A percentile compares a stretch with the other conserved stretches of the same genome.
These are phyloP conservation scores for Halocaridina rubra DNA, from an alignment of 2,888 invertebrate genomes.

Conservation along the genomic window DNA sequence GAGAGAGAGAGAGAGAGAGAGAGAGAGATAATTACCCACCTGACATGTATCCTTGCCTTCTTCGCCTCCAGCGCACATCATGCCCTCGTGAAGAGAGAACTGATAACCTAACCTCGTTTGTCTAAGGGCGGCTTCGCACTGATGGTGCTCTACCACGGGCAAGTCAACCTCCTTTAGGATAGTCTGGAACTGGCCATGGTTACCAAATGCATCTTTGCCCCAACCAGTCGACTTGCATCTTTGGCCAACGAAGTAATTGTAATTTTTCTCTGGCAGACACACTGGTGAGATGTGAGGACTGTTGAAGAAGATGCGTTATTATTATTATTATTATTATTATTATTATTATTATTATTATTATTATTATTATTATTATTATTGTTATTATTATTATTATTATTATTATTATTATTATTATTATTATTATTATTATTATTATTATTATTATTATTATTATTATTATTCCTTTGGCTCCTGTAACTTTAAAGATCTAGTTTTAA, in stretches of 20 bases:
- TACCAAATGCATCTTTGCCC: slow-evolving; percentile 96
- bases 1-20: neutral
- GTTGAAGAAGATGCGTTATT: slow-evolving; percentile 64
- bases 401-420: neutral
- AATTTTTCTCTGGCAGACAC: slow-evolving; percentile 84
- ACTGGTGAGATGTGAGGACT: slow-evolving; percentile 91
- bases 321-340: neutral
- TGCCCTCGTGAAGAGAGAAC: slow-evolving; percentile 88
- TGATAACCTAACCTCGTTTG: slow-evolving; percentile 86
- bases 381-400: neutral
- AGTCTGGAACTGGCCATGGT: slow-evolving; percentile 91
- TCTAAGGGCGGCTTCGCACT: slow-evolving; percentile 85
- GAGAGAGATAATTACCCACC: slow-evolving; percentile 65
- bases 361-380: neutral
- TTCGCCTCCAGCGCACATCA: slow-evolving; percentile 93
- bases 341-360: neutral
- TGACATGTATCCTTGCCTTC: slow-evolving; percentile 95
- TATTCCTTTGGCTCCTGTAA: no score
- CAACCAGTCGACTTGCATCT: slow-evolving; percentile 97
- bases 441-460: neutral
- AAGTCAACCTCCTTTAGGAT: slow-evolving; percentile 93
- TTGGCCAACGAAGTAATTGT: slow-evolving; percentile 82
- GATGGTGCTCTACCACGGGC: slow-evolving; percentile 81
- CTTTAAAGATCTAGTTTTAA: no score
- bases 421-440: neutral